Base-by-base conservation (phyloP, 1,140 invertebrate species). In the Hyphantria cunea region DNA sequence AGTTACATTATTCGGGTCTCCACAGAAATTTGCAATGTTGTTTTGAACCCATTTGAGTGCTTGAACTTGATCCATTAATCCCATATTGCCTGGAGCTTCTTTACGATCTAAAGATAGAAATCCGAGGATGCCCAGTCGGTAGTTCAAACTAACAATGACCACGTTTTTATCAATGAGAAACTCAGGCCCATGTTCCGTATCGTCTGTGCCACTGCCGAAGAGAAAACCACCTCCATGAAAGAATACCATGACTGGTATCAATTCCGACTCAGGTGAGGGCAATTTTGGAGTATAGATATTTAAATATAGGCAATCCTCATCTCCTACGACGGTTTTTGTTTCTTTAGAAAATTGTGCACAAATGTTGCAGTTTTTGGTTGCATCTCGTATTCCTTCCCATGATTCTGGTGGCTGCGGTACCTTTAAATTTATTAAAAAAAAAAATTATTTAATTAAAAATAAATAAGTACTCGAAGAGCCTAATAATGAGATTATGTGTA, bases 151-250 rank as follows among this genome's bases (percentile, higher is more conserved):
- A 0, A 94, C 93, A 8, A 94, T 58, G 31, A 94, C 82, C 0
- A 93, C 84, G 66, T 92, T 86, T 60, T 91, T 88, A 67, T 93
- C 92, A 47, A 94, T 74, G 3, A 94, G 73, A 75, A 89, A 93
- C 61, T 92, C 91, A 3, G 92, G 87, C 9, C 91, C 90, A 70
- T 89, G 85, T 1, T 65, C 63, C 6, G 71, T 48, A 64, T 81
- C 76, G 53, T 87, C 91, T 17, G 89, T 91, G 0, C 93, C 87
- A 66, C 68, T 58, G 0, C 86, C 92, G 64, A 80, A 78, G 10
- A 92, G 68, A 61, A 94, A 93, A 15, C 92, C 92, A 33, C 94
- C 94, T 8, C 94, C 94, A 72, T 95, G 93, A 31, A 96, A 79
- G 45, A 89, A 93, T 0, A 94, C 91, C 84, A 94, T 92, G 0